Evolutionary conservation across 2,888 invertebrate species (phyloP).

Genomic region (Leucania comma): DNA sequence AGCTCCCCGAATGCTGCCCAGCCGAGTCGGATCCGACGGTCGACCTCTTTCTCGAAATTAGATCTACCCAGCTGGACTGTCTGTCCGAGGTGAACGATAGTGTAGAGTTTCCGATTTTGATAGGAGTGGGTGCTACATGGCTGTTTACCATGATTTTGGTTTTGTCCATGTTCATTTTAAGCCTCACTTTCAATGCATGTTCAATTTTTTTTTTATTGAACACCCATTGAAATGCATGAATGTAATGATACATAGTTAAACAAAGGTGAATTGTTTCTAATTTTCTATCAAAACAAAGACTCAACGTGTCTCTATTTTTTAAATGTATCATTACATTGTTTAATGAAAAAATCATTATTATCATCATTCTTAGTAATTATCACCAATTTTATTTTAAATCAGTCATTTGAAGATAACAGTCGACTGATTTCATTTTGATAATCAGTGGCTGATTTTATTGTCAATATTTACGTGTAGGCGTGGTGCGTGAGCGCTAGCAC

Average conservation of each 20-base stretch:
- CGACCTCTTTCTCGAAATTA: too few species aligned
- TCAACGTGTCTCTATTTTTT: background rate
- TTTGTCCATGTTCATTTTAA: too few species aligned
- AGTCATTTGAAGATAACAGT: constrained; percentile 49
- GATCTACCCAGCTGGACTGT: too few species aligned
- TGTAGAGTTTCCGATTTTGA: too few species aligned
- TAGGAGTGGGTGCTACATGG: too few species aligned
- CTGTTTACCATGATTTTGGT: too few species aligned
- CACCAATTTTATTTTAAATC: constrained; percentile 41
- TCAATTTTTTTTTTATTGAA: too few species aligned
- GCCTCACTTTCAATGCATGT: too few species aligned
- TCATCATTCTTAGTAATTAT: constrained; percentile 14
- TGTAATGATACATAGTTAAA: background rate
- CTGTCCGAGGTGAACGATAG: too few species aligned
- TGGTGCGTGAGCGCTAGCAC: constrained; percentile 40
- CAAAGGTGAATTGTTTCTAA: background rate
- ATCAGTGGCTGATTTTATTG: constrained; percentile 60
- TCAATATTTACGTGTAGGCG: constrained; percentile 59
- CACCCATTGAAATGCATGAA: background rate
- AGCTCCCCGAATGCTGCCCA: too few species aligned
- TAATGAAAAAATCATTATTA: constrained; percentile 8
- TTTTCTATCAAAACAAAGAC: constrained; percentile 4
- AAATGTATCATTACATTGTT: constrained; percentile 5
- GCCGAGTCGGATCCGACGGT: too few species aligned
- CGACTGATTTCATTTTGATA: too few species aligned